A percentile compares a stretch with the other conserved stretches of the same genome.
phyloP scores from a whole-genome alignment of 1,140 invertebrate species.

The Palaemon carinicauda region DNA sequence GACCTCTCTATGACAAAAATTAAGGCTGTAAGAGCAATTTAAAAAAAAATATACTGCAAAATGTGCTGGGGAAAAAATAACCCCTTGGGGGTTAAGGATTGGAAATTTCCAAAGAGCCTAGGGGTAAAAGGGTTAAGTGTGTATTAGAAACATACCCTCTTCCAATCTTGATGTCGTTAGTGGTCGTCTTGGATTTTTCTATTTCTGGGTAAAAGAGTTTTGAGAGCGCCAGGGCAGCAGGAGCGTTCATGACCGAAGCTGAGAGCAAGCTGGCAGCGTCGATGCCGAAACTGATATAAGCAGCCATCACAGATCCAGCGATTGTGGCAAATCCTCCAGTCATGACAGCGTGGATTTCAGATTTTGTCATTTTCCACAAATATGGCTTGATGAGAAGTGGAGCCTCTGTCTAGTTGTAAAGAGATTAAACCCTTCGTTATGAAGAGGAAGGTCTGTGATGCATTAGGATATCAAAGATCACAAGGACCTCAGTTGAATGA shows the following conservation, averaged over 20 bases:
- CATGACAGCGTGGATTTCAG: slow-evolving; percentile 93
- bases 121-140: too few relatives aligned
- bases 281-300: slow-evolving; percentile 92
- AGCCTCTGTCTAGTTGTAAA: slow-evolving; percentile 80
- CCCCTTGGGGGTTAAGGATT: too few relatives aligned
- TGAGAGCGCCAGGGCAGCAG: slow-evolving; percentile 85
- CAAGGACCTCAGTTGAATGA: too few relatives aligned
- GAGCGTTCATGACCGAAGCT: slow-evolving; percentile 94
- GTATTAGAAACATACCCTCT: slow-evolving; percentile 64
- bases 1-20: too few relatives aligned
- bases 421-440: not conserved
- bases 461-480: not conserved
- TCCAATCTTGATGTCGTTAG: slow-evolving; percentile 69
- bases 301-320: slow-evolving; percentile 90
- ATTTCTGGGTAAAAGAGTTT: slow-evolving; percentile 93
- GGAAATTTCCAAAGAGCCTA: too few relatives aligned
- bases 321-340: slow-evolving; percentile 94
- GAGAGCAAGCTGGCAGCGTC: slow-evolving; percentile 82
- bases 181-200: slow-evolving; percentile 75
- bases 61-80: too few relatives aligned
- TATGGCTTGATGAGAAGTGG: slow-evolving; percentile 89
- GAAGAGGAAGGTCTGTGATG: not conserved
- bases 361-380: slow-evolving; percentile 79
- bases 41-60: too few relatives aligned
- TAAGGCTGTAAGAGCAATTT: too few relatives aligned